Conservation (phyloP, 2,797 vertebrate genomes). For the Cyprinella venusta region DNA sequence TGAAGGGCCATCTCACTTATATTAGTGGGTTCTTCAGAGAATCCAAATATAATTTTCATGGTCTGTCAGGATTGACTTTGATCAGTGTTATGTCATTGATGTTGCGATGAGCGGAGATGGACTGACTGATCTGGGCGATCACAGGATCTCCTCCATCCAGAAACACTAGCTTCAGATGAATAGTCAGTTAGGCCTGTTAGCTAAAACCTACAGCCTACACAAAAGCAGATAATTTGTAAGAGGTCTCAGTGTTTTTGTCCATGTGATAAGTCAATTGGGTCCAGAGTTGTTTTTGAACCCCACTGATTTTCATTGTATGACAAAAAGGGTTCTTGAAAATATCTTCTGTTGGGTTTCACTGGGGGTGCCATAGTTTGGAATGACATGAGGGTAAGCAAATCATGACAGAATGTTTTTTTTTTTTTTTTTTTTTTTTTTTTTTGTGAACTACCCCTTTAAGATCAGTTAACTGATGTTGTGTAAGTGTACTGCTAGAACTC, state of each 20-base stretch:
- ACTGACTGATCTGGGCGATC: conserved; percentile 21
- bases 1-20: neutral
- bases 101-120: neutral
- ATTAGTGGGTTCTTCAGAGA: conserved; percentile 4
- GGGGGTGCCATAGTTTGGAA: neutral
- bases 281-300: neutral
- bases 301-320: neutral
- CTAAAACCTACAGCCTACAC: neutral
- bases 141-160: conserved; percentile 35
- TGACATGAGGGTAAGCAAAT: neutral
- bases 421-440: neutral
- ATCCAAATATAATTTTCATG: neutral
- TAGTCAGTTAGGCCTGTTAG: neutral
- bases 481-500: no score
- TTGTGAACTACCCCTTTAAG: neutral
- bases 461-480: neutral
- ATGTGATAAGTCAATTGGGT: neutral
- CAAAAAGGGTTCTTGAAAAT: neutral
- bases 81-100: conserved; percentile 33
- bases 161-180: conserved; percentile 2
- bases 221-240: neutral
- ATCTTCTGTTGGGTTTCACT: neutral
- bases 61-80: conserved; percentile 44
- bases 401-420: no score
- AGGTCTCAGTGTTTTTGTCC: neutral